A percentile compares a stretch with the other conserved stretches of the same genome.
phyloP scores from a whole-genome alignment of 2,888 invertebrate genomes.

The Parapristionchus giblindavisi region DNA sequence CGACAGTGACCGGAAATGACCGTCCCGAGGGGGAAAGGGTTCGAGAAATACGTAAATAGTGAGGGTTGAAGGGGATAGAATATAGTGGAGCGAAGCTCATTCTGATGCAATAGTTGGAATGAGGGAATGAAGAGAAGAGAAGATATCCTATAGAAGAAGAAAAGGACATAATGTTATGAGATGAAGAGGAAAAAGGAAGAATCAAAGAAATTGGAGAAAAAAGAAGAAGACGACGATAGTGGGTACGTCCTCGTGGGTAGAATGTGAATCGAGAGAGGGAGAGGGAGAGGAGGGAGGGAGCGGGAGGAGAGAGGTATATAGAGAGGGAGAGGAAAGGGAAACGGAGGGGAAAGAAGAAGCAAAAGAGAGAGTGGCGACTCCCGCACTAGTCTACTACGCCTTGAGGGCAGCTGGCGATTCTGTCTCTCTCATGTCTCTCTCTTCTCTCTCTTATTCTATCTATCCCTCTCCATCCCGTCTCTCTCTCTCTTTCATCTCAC shows the following conservation, averaged over 20 bases:
- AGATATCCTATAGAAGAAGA: background rate
- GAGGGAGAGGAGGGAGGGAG: constrained; percentile 4
- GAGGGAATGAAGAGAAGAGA: background rate
- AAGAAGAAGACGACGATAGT: constrained; percentile 2
- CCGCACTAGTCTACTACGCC: background rate
- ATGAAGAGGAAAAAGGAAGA: constrained; percentile 7
- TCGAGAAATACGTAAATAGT: background rate
- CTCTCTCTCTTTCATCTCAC: too few relatives aligned
- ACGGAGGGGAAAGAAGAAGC: background rate
- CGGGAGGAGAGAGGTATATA: background rate
- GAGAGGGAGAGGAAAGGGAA: background rate
- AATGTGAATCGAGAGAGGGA: constrained; percentile 5
- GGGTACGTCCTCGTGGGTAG: too few relatives aligned
- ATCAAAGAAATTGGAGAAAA: background rate
- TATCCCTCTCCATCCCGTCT: too few relatives aligned
- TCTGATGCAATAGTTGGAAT: constrained; percentile 4
- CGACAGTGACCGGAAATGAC: too few relatives aligned
- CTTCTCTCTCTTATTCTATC: too few relatives aligned
- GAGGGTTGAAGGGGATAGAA: background rate
- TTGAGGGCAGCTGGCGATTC: background rate
- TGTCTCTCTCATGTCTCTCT: too few relatives aligned
- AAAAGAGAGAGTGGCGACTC: constrained; percentile 1
- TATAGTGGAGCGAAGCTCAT: background rate
- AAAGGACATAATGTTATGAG: background rate
- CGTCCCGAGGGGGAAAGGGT: background rate